Conservation (phyloP, 2,888 invertebrate genomes). For the Melitaea athalia region DNA sequence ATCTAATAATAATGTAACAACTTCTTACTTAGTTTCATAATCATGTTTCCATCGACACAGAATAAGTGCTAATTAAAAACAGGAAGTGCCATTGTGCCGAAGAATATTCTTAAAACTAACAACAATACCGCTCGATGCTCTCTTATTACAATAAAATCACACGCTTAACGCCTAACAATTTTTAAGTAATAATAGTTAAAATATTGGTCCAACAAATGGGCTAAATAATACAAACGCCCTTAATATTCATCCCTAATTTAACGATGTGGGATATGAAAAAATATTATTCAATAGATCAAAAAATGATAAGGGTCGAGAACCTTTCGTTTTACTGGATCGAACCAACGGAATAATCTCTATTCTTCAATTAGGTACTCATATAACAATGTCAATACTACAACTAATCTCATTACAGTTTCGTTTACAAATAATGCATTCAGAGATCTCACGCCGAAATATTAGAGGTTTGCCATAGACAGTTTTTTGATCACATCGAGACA, state of each 20-base stretch:
- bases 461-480: slow-evolving; percentile 62
- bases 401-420: slow-evolving; percentile 81
- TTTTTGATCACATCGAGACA: slow-evolving; percentile 75
- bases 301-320: slow-evolving; percentile 81
- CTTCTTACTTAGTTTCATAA: slow-evolving; percentile 79
- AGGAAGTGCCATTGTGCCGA: slow-evolving; percentile 83
- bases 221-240: slow-evolving; percentile 83
- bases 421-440: slow-evolving; percentile 76
- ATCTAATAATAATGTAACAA: slow-evolving; percentile 82
- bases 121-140: slow-evolving; percentile 81
- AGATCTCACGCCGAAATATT: slow-evolving; percentile 71
- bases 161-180: slow-evolving; percentile 83
- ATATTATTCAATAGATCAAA: slow-evolving; percentile 82
- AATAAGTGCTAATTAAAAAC: slow-evolving; percentile 83
- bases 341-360: slow-evolving; percentile 78
- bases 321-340: slow-evolving; percentile 69
- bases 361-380: slow-evolving; percentile 76
- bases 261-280: slow-evolving; percentile 82
- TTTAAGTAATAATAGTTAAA: slow-evolving; percentile 83
- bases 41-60: slow-evolving; percentile 81
- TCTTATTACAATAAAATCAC: slow-evolving; percentile 82
- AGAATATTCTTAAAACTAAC: slow-evolving; percentile 80
- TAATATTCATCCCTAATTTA: slow-evolving; percentile 83
- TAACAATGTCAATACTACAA: slow-evolving; percentile 82
- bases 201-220: slow-evolving; percentile 83